Conservation (phyloP, 2,888 invertebrate species). For the Caenorhabditis sp. region DNA sequence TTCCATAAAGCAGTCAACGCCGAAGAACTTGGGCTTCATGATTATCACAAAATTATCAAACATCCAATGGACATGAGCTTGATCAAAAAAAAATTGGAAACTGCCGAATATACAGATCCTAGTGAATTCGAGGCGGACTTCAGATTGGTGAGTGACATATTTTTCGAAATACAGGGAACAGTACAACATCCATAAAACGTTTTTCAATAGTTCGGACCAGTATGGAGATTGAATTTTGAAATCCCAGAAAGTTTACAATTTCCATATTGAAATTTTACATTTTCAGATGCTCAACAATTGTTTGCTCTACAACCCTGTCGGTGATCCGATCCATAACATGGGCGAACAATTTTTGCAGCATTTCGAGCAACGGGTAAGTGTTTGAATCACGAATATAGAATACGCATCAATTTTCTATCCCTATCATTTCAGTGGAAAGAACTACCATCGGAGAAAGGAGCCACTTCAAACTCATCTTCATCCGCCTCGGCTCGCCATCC, state of each 20-base stretch:
- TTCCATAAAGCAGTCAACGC: slow-evolving; percentile 99
- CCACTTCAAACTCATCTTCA: background rate
- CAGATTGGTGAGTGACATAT: background rate
- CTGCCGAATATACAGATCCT: background rate
- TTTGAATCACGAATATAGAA: too few species aligned
- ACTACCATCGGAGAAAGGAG: background rate
- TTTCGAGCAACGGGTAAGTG: slow-evolving; percentile 16
- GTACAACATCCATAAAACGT: too few species aligned
- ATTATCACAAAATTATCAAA: slow-evolving; percentile 97
- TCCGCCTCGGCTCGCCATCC: background rate
- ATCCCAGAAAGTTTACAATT: too few species aligned
- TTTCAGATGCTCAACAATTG: slow-evolving; percentile 78
- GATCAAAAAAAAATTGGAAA: background rate
- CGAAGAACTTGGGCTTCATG: slow-evolving; percentile 88
- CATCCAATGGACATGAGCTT: background rate
- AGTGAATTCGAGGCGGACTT: background rate
- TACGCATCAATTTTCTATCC: background rate
- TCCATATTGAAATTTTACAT: too few species aligned
- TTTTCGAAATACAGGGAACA: background rate
- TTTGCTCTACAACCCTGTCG: slow-evolving; percentile 60
- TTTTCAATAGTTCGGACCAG: too few species aligned
- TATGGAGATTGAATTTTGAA: too few species aligned
- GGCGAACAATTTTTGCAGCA: slow-evolving; percentile 45
- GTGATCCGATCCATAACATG: slow-evolving; percentile 49
- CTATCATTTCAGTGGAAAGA: background rate